phyloP scores from a whole-genome alignment of 1,140 invertebrate genomes.

The Temnothorax curvispinosus region DNA sequence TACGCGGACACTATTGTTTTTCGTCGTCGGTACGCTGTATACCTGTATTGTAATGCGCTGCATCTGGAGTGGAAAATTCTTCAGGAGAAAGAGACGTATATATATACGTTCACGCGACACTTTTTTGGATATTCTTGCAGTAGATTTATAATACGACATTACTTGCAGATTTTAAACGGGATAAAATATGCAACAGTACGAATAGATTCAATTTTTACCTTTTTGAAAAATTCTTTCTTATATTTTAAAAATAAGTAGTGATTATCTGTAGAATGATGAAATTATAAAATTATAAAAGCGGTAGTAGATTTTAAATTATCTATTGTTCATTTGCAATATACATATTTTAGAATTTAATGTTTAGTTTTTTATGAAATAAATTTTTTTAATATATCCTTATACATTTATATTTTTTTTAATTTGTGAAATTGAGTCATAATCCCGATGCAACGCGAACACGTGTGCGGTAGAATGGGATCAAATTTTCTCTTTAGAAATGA shows the following conservation, averaged over 20 bases:
- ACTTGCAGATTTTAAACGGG: background rate
- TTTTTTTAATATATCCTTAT: background rate
- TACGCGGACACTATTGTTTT: slow-evolving; percentile 34
- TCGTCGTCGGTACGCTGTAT: background rate
- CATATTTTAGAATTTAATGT: too few relatives aligned
- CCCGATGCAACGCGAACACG: background rate
- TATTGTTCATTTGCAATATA: background rate
- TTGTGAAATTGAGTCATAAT: background rate
- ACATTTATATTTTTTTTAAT: background rate
- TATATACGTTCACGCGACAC: too few relatives aligned
- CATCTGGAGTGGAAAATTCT: slow-evolving; percentile 38
- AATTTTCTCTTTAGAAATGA: background rate
- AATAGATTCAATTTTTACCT: background rate
- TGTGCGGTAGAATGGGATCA: background rate
- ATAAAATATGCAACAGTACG: background rate
- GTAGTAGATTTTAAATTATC: background rate
- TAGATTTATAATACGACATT: background rate
- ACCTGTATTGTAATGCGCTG: background rate
- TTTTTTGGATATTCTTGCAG: slow-evolving; percentile 28
- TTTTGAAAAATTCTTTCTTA: background rate
- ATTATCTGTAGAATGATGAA: background rate
- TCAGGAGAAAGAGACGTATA: background rate
- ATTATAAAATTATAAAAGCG: background rate
- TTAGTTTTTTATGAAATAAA: background rate
- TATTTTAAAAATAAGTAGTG: background rate